Conservation (phyloP, 2,888 invertebrate species). For the Lasius platythorax region DNA sequence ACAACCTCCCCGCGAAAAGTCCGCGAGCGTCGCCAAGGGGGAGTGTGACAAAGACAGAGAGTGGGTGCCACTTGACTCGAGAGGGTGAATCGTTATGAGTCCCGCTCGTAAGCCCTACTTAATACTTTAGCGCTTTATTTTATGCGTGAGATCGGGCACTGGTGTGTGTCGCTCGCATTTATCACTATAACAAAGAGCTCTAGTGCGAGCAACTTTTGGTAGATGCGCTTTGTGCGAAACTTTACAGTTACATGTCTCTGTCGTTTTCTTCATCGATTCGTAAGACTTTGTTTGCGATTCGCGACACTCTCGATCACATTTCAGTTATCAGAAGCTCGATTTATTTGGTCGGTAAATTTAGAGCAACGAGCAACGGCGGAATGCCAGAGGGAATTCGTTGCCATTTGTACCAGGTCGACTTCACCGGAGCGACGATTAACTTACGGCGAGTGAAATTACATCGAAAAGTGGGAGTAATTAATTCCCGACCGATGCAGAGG, state of each 20-base stretch:
- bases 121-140: slow-evolving; percentile 80
- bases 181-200: slow-evolving; percentile 76
- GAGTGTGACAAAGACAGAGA: slow-evolving; percentile 61
- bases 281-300: neutral
- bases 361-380: neutral
- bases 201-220: slow-evolving; percentile 52
- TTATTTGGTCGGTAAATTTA: slow-evolving; percentile 5
- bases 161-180: slow-evolving; percentile 73
- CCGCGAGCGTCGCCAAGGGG: slow-evolving; percentile 37
- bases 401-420: slow-evolving; percentile 29
- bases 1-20: slow-evolving; percentile 57
- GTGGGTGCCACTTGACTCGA: slow-evolving; percentile 77
- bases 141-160: slow-evolving; percentile 72
- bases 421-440: slow-evolving; percentile 31
- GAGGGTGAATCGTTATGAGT: slow-evolving; percentile 82
- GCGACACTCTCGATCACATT: neutral
- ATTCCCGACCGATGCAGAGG: slow-evolving; percentile 12
- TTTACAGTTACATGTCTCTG: neutral
- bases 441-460: slow-evolving; percentile 26
- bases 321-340: neutral
- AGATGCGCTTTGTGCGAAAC: slow-evolving; percentile 1
- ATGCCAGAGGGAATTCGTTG: slow-evolving; percentile 2
- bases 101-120: slow-evolving; percentile 78
- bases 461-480: slow-evolving; percentile 49
- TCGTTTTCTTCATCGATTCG: neutral